Base-by-base conservation (phyloP, 1,140 invertebrate genomes). In the Drosophila aff. region DNA sequence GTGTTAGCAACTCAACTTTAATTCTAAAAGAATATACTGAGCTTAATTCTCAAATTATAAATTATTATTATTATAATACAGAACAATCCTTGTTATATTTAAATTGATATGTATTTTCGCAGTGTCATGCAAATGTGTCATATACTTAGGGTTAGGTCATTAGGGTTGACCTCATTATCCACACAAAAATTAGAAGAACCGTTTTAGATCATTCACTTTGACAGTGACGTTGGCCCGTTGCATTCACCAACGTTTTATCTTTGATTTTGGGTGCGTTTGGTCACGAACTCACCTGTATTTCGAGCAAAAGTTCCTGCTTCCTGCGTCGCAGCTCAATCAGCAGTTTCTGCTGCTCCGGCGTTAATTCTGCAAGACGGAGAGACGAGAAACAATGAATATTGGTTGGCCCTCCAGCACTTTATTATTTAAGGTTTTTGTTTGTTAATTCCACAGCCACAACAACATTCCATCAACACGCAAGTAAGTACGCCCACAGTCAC, bases 231-330 rank as follows among this genome's bases (percentile, higher is more conserved):
- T 58, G 16, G 2, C 57, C 43, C 13, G 16, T 55, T 44, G 53
- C 16, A n/a, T 60, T 44, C 4, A 15, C 23, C 18, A 41, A 16
- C 18, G 11, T 68, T 44, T 44, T 46, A 13, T 6, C 21, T 1
- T 11, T 1, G 11, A 2, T 10, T 15, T 31, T 28, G 9, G 9
- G 38, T 28, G 28, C 33, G 13, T 18, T 38, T 57, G 67, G 43
- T 38, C 43, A 94, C 95, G 95, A 93, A 98, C 95, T 95, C 93
- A 98, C 97, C 96, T 98, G 97, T 90, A 99, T 99, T 95, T 99
- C 98, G 62, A 97, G 94, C 65, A 98, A 94, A 68, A 99, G 94
- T 94, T 98, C 97, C 69, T 96, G 96, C 94, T 98, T 99, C 86
- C 97, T 95, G 85, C 97, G 95, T 79, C 98, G 95, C 84, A 99